Evolutionary conservation across 2,797 vertebrate genomes (phyloP), one percentile per base, ranked within the genome.

Genomic region (Schizopygopsis malacanthus): DNA sequence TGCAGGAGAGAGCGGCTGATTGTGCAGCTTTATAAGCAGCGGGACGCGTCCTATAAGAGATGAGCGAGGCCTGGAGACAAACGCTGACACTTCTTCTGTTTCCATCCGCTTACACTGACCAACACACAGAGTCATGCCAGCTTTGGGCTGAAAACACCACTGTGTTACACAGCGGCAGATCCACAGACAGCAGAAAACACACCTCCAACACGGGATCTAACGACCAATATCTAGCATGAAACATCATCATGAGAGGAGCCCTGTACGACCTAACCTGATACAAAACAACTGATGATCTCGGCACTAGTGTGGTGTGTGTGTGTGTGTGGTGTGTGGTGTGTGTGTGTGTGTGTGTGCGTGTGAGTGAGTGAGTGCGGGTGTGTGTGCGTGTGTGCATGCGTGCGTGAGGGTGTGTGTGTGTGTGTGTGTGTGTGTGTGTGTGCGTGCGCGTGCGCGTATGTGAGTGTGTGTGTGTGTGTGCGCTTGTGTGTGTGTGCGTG

Each of bases 21-120:
- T 75, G 81, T 67, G 73, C 52, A 39, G 81, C 33, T 59, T 84
- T 45, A 76, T 83, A 83, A 88, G 16, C 65, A 73, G 28, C 20
- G 37, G 41, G 70, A 72, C 41, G 22, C 41, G 41, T 54, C 25
- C 56, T 75, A 15, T 28, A n/a, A 45, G 69, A 71, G 11, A 22
- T 20, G 41, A 71, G 39, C 6, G 22, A 4, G n/a, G 43, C 75
- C 75, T 39, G 75, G 75, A 50, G 69, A 69, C 22, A 15, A 8
- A 16, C 41, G 3, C 71, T 20, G 72, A 76, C 72, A 18, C 71
- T 73, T 45, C 71, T 50, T n/a, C n/a, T n/a, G n/a, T n/a, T n/a
- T n/a, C n/a, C n/a, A n/a, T n/a, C n/a, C n/a, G n/a, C n/a, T n/a
- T n/a, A n/a, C n/a, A n/a, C n/a, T 54, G 73, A 76, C 73, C 73